Evolutionary conservation across 2,888 invertebrate species (phyloP).

Genomic region (Himalopsyche tibetana): DNA sequence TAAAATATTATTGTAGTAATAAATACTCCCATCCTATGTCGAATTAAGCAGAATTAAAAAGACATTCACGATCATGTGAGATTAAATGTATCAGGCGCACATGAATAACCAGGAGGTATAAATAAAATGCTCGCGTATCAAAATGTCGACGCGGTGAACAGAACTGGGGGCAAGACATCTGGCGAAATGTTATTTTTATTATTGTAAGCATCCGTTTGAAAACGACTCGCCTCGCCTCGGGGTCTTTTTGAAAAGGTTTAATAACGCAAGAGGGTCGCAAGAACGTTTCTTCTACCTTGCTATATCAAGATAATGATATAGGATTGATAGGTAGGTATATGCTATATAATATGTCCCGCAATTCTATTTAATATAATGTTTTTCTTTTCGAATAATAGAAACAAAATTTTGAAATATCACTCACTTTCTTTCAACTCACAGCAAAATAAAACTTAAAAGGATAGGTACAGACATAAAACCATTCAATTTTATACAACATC

Average conservation of each 20-base stretch:
- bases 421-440: too few relatives aligned
- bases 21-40: neutral
- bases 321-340: neutral
- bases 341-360: neutral
- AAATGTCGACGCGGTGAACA: slow-evolving; percentile 50
- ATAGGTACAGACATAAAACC: too few relatives aligned
- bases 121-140: slow-evolving; percentile 19
- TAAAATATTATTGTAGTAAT: too few relatives aligned
- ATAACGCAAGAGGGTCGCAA: slow-evolving; percentile 10
- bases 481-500: too few relatives aligned
- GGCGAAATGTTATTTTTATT: slow-evolving; percentile 57
- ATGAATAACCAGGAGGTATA: slow-evolving; percentile 4
- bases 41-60: neutral
- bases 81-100: neutral
- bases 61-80: neutral
- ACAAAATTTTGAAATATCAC: too few relatives aligned
- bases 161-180: slow-evolving; percentile 52
- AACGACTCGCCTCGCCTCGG: slow-evolving; percentile 27
- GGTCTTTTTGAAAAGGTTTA: slow-evolving; percentile 20
- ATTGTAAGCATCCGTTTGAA: slow-evolving; percentile 57
- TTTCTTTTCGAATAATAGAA: too few relatives aligned
- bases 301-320: neutral
- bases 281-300: neutral
- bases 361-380: too few relatives aligned
- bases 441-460: too few relatives aligned